Base-by-base conservation (phyloP, 2,888 invertebrate species). In the Stenichneumon culpator region DNA sequence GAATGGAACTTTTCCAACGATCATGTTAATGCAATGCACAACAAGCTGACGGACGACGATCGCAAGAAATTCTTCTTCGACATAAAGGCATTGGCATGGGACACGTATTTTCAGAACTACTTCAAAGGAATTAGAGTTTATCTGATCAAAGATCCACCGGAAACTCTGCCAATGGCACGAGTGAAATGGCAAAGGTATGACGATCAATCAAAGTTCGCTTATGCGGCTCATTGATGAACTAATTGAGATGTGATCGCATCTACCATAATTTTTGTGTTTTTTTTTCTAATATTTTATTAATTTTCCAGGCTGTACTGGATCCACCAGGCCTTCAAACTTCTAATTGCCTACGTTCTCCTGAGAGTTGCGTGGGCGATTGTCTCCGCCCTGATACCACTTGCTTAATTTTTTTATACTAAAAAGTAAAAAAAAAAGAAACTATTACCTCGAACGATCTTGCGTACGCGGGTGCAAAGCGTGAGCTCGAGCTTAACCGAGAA, bases 101-200 rank as follows among this genome's bases (percentile, higher is more conserved):
- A 96, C 5, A 94, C 95, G 0, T 98, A 96, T 89, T 96, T 97
- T 89, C 95, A 95, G 83, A 95, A 95, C 63, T 97, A 97, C 89
- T 94, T 97, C 7, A 94, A 95, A 93, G 98, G 98, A 2, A 95
- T 97, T 67, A 95, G 98, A 87, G 95, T 96, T 0, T 98, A 97
- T 92, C 94, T 98, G 11, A 94, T 98, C 52, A 97, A 98, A 90
- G 98, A 98, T 91, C 97, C 97, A 25, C 92, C 97, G 2, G 96
- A 96, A 0, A 97, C 97, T 0, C 93, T 98, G 77, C 96, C 97
- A 0, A 95, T 96, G 89, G 97, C 95, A 6, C 92, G 93, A 69
- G 90, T 93, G 69, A 94, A 93, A 84, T 94, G 96, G 87, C 95
- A 95, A 86, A 96, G 95, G 93, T 96, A 95, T 88, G 89, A 16